A percentile compares a stretch with the other conserved stretches of the same genome.
Evolutionary conservation across 37 sponge, comb jelly and placozoan species (phyloP).

Genomic region (Halisarca cf. caerulea): DNA sequence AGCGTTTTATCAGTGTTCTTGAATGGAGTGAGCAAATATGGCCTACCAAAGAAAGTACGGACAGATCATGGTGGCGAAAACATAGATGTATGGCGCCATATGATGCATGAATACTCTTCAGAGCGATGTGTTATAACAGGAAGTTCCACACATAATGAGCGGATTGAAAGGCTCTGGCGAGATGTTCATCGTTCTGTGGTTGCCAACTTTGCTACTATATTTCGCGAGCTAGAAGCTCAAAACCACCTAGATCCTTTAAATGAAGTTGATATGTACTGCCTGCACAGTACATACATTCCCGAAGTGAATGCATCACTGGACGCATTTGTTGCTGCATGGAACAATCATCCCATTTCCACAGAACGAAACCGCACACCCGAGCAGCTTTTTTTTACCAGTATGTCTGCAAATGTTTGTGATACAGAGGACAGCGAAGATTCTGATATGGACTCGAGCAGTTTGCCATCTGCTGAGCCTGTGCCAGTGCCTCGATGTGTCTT

Average conservation of each 20-base stretch:
- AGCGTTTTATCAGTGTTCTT: not conserved
- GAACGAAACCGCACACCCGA: conserved; percentile 15
- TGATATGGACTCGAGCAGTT: not conserved
- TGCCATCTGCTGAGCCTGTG: not conserved
- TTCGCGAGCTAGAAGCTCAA: not conserved
- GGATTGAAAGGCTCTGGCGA: conserved; percentile 28
- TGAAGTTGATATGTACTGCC: conserved; percentile 36
- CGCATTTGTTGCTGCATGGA: not conserved
- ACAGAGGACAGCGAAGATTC: not conserved
- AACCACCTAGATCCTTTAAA: not conserved
- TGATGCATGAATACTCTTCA: not conserved
- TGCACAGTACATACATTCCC: not conserved
- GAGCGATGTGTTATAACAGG: conserved; percentile 19
- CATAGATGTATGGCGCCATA: conserved; percentile 1
- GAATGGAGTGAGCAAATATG: not conserved
- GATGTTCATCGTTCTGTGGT: conserved; percentile 29
- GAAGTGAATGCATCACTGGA: not conserved
- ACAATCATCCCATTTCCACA: conserved; percentile 29
- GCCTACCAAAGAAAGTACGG: not conserved
- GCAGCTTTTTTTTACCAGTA: conserved; percentile 6
- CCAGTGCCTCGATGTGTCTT: not conserved
- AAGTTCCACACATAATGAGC: conserved; percentile 29
- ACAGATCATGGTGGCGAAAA: conserved; percentile 23
- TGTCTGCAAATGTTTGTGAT: not conserved
- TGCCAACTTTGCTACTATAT: not conserved